phyloP scores from a whole-genome alignment of 2,113 vertebrate species.

The Tamias sibiricus region DNA sequence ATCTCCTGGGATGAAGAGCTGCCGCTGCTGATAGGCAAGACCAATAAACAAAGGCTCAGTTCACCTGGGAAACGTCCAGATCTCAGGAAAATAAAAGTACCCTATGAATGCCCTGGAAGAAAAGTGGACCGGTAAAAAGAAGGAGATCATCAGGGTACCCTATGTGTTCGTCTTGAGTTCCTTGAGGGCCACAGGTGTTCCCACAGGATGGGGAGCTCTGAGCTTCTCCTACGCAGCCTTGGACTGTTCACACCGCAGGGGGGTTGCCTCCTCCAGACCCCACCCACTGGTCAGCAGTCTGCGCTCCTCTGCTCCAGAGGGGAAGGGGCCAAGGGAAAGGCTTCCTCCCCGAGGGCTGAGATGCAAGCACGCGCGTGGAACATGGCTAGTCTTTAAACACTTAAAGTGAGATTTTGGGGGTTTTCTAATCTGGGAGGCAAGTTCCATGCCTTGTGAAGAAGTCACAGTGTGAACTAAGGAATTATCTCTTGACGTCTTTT shows the following conservation, averaged over 20 bases:
- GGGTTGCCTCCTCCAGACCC: not conserved
- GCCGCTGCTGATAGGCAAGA: not conserved
- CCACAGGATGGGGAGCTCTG: not conserved
- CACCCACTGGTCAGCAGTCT: not conserved
- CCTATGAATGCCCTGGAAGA: not conserved
- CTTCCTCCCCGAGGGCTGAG: no score
- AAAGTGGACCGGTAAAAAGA: not conserved
- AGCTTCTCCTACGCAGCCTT: no score
- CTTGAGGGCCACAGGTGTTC: rapidly evolving
- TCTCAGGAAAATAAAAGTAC: not conserved
- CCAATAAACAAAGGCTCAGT: not conserved
- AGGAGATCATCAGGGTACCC: not conserved
- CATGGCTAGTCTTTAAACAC: not conserved
- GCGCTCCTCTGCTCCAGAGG: not conserved
- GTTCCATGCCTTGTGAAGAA: not conserved
- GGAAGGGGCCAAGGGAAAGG: no score
- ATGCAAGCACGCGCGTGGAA: no score
- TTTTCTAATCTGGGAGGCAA: not conserved
- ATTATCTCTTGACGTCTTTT: not conserved
- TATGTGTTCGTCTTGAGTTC: rapidly evolving
- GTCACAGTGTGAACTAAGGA: not conserved
- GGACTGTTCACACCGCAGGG: not conserved
- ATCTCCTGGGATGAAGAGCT: not conserved
- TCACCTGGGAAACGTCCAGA: not conserved
- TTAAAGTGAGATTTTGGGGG: not conserved